phyloP scores from a whole-genome alignment of 53 echinoderm and acorn worm species.

The Echinometra lucunter region DNA sequence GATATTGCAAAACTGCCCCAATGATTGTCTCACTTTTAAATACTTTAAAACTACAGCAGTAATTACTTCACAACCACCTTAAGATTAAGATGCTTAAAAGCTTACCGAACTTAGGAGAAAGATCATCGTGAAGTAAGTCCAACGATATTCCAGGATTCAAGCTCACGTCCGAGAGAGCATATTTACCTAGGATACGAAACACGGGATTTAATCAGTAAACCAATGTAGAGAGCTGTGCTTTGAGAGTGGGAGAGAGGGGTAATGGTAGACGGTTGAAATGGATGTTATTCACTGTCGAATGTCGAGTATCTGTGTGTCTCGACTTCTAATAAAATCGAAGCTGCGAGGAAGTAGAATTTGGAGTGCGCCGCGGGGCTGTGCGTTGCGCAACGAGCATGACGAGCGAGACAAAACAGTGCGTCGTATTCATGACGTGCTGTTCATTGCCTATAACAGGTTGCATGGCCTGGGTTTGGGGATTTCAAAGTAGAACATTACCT shows the following conservation, averaged over 20 bases:
- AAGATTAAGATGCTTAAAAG: neutral
- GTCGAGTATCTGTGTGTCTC: neutral
- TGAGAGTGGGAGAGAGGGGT: neutral
- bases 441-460: neutral
- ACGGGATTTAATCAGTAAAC: neutral
- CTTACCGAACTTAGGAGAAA: neutral
- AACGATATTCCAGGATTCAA: neutral
- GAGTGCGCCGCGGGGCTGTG: neutral
- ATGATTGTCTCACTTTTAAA: too few relatives aligned
- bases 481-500: too few relatives aligned
- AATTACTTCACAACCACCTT: neutral
- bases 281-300: slow-evolving; percentile 14
- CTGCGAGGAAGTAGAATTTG: neutral
- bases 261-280: neutral
- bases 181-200: neutral
- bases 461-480: neutral
- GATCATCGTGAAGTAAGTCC: neutral
- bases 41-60: too few relatives aligned
- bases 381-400: neutral
- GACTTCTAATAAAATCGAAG: neutral
- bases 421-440: neutral
- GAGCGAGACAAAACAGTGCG: neutral
- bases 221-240: neutral
- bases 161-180: neutral
- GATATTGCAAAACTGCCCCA: too few relatives aligned